These are phyloP conservation scores for Cebus imitator DNA, from an alignment of 2,113 vertebrate species.

Conservation along the genomic window DNA sequence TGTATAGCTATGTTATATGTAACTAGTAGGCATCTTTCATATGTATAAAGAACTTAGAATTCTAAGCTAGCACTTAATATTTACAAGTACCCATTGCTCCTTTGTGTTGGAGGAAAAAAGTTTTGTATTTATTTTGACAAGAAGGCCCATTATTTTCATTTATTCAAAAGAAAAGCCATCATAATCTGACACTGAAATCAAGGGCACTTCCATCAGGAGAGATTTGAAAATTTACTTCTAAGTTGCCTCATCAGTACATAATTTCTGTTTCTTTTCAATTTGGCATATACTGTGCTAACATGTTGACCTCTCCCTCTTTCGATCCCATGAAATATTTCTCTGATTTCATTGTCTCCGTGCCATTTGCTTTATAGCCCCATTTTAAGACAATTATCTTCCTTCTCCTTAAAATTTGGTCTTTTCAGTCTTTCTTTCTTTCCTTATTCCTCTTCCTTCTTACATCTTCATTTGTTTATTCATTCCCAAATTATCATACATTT, in stretches of 20 bases:
- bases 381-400: neutral
- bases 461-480: neutral
- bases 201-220: neutral
- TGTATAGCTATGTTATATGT: neutral
- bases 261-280: neutral
- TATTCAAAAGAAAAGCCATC: neutral
- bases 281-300: neutral
- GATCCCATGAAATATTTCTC: neutral
- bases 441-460: neutral
- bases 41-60: neutral
- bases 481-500: neutral
- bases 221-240: neutral
- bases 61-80: neutral
- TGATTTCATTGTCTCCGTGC: neutral
- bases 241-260: neutral
- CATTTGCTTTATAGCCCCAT: neutral
- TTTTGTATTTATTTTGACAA: neutral
- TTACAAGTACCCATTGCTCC: neutral
- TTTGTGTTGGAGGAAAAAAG: no score
- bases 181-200: neutral
- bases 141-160: neutral
- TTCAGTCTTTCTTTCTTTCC: neutral
- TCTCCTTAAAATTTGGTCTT: neutral
- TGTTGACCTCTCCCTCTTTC: neutral
- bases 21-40: neutral